Conservation (phyloP, 2,113 vertebrate species). For the Nicator chloris region DNA sequence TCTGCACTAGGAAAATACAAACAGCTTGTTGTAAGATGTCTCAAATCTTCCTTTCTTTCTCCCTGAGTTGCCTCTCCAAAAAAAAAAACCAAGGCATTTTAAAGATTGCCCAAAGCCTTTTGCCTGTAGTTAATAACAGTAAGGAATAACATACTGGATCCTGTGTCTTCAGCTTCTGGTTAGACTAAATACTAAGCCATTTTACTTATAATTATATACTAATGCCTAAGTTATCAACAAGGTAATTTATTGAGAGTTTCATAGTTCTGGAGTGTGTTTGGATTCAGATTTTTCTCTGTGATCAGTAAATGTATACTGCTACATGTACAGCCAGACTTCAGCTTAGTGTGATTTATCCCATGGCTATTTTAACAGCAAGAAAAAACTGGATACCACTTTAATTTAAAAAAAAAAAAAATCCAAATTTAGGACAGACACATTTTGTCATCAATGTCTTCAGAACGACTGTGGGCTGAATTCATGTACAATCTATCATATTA, state of each 20-base stretch:
- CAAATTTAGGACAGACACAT: constrained; percentile 28
- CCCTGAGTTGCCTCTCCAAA: not conserved
- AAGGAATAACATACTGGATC: not conserved
- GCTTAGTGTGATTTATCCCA: not conserved
- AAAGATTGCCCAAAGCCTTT: not conserved
- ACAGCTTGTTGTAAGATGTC: not conserved
- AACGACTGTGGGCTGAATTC: constrained; percentile 45
- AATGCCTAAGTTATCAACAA: not conserved
- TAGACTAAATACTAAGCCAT: not conserved
- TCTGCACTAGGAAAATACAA: not conserved
- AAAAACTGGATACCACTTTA: not conserved
- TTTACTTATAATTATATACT: not conserved
- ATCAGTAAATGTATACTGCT: not conserved
- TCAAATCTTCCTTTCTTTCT: not conserved
- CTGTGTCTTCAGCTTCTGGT: not conserved
- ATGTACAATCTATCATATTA: constrained; percentile 52
- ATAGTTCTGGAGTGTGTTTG: not conserved
- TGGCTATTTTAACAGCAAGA: not conserved
- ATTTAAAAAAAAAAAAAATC: not conserved
- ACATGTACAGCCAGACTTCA: not conserved
- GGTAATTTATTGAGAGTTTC: not conserved
- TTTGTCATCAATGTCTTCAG: constrained; percentile 31
- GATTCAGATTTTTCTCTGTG: not conserved
- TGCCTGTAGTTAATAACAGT: not conserved
- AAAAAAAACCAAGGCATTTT: not conserved